Evolutionary conservation across 2,113 vertebrate genomes (phyloP), one percentile per base, ranked within the genome.

Genomic region (Heterochromis multidens): DNA sequence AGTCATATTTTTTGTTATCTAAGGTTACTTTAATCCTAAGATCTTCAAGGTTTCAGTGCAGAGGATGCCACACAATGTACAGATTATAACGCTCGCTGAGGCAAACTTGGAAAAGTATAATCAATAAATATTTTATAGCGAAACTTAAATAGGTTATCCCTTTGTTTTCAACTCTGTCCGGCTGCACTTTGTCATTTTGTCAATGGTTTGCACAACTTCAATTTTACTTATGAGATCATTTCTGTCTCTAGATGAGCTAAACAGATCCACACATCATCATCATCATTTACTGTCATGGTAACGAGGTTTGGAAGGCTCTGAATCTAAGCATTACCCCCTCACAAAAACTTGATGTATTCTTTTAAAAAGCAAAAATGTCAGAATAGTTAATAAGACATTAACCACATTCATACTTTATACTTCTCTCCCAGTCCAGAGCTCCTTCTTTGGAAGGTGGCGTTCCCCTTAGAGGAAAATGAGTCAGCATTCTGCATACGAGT

Each of bases 401-500:
- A 87, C 65, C 77, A 77, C 49, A 63, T 78, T 16, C 86, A 88
- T 84, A 79, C 37, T 83, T 79, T 29, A 46, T 60, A 27, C 60
- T 52, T 43, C 62, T 77, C 79, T 72, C 43, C 43, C n/a, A 35
- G 49, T 33, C 46, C 79, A 65, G n/a, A 77, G 54, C 62, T 85
- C 81, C 46, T 54, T 43, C 67, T 84, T 59, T 86, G 79, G 77
- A 86, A 7, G 49, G 17, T 62, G 77, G 60, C 31, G 31, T 88
- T 88, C 83, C 58, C 80, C 59, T 83, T 29, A 3, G 80, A 89
- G 65, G 72, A 88, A 58, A 84, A 82, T 62, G 81, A 92, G 56
- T 93, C 84, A 86, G 88, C 62, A 61, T 83, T 87, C 72, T 88
- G 67, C 52, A 37, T 7, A 37, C 25, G 1, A 87, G 85, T 91